Conservation (phyloP, 2,888 invertebrate species). For the Clanis bilineata region DNA sequence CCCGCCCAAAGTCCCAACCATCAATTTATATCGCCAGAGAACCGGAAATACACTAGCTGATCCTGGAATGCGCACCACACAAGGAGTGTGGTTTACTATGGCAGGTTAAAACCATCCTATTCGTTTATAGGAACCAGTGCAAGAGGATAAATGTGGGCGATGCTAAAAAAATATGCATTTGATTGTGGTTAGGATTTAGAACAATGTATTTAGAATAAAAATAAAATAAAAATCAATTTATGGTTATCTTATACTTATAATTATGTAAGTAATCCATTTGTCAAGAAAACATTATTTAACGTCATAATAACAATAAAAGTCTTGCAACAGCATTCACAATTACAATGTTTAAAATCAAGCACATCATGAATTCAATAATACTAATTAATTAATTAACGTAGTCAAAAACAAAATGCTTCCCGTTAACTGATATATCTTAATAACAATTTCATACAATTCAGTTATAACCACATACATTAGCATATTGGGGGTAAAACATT, state of each 20-base stretch:
- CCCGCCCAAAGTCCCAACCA: no score
- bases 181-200: no score
- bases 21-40: no score
- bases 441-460: constrained; percentile 33
- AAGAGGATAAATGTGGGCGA: no score
- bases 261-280: constrained; percentile 32
- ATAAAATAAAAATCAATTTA: not conserved
- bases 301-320: constrained; percentile 40
- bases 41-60: no score
- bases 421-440: constrained; percentile 45
- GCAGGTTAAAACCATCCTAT: no score
- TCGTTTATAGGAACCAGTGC: no score
- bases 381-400: constrained; percentile 37
- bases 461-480: constrained; percentile 26
- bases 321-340: constrained; percentile 56
- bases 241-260: constrained; percentile 22
- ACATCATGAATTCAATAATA: constrained; percentile 35
- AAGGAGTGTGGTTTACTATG: no score
- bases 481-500: constrained; percentile 2
- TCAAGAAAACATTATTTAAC: constrained; percentile 35
- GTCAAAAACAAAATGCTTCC: constrained; percentile 51
- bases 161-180: no score
- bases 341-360: constrained; percentile 56
- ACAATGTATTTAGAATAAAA: not conserved
- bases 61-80: no score